These are phyloP conservation scores for Steinernema feltiae DNA, from an alignment of 1,140 invertebrate genomes.

Conservation along the genomic window DNA sequence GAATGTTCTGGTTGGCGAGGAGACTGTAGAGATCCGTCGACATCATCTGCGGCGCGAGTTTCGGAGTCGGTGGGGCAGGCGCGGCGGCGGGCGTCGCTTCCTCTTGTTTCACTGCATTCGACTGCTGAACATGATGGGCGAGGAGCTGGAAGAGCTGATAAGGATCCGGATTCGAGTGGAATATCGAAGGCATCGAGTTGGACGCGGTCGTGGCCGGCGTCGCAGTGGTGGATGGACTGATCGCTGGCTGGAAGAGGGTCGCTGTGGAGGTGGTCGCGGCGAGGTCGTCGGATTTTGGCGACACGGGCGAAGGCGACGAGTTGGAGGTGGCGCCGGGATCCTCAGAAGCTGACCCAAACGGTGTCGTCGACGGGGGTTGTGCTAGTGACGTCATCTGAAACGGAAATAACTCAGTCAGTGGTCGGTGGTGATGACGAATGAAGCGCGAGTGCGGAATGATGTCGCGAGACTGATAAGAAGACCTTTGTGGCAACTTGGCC, in stretches of 20 bases:
- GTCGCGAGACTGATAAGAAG: not conserved
- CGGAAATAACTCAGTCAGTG: not conserved
- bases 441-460: not conserved
- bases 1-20: conserved; percentile 3
- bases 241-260: not conserved
- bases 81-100: not conserved
- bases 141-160: not conserved
- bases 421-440: not conserved
- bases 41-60: not conserved
- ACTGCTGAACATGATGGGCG: not conserved
- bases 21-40: not conserved
- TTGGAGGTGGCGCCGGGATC: not conserved
- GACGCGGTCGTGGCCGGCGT: not conserved
- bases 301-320: not conserved
- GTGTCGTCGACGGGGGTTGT: not conserved
- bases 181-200: not conserved
- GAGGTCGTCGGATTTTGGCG: not conserved
- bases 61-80: not conserved
- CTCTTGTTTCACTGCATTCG: not conserved
- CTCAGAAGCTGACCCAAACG: not conserved
- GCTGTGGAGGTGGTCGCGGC: not conserved
- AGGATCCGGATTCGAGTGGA: not conserved
- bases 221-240: not conserved
- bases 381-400: conserved; percentile 2
- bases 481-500: not conserved